Evolutionary conservation across 2,888 invertebrate species (phyloP).

Genomic region (Melinaea menophilus): DNA sequence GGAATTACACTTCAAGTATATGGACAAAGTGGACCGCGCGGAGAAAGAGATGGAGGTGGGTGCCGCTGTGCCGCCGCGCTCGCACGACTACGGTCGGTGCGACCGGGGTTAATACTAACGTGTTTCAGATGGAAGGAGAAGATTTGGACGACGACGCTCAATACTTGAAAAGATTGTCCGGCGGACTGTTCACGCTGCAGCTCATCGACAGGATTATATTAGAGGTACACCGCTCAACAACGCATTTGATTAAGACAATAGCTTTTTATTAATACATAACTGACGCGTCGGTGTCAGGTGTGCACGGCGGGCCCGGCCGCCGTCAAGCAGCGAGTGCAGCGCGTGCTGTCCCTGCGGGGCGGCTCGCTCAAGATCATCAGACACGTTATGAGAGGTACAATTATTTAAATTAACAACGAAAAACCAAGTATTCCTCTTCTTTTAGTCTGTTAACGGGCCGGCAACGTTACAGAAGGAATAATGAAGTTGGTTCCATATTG

Average conservation of each 20-base stretch:
- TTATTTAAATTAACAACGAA: neutral
- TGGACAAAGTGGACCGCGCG: constrained; percentile 92
- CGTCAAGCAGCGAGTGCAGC: constrained; percentile 91
- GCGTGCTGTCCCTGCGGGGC: constrained; percentile 92
- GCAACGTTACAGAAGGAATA: no score
- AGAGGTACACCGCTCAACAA: constrained; percentile 72
- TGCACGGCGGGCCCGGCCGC: constrained; percentile 84
- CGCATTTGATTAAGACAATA: no score
- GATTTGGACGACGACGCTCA: constrained; percentile 89
- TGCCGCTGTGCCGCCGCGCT: no score
- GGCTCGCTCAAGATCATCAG: constrained; percentile 95
- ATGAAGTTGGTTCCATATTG: no score
- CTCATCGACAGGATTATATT: constrained; percentile 93
- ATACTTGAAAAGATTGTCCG: constrained; percentile 92
- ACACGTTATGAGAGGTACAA: constrained; percentile 92
- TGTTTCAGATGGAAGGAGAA: constrained; percentile 75
- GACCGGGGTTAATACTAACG: constrained; percentile 37
- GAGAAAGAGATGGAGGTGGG: constrained; percentile 85
- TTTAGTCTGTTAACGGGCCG: no score
- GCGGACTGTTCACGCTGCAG: constrained; percentile 97
- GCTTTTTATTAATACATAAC: no score
- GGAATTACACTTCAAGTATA: constrained; percentile 97
- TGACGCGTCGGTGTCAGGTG: constrained; percentile 48
- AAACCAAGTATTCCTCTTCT: no score
- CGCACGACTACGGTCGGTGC: no score